phyloP scores from a whole-genome alignment of 53 echinoderm and acorn worm species.

The Henricia sp. region DNA sequence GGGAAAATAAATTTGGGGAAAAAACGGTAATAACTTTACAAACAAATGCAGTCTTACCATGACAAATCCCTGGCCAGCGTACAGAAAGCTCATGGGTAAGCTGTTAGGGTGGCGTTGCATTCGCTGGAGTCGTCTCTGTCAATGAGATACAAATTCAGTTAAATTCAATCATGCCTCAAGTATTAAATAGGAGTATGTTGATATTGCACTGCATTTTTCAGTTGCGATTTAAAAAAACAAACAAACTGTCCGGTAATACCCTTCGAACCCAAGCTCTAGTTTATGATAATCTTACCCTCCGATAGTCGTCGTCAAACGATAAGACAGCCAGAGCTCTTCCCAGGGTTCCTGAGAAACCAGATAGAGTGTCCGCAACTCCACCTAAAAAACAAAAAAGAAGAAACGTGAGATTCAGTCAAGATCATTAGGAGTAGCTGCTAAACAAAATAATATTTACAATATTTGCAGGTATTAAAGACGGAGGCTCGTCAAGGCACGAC shows the following conservation, averaged over 20 bases:
- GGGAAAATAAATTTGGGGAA: too few relatives aligned
- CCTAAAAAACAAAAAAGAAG: constrained; percentile 44
- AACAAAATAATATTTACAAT: too few relatives aligned
- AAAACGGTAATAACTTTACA: too few relatives aligned
- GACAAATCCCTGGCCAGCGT: constrained; percentile 95
- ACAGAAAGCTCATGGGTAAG: constrained; percentile 80
- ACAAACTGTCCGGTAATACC: too few relatives aligned
- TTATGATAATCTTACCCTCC: constrained; percentile 79
- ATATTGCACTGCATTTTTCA: neutral
- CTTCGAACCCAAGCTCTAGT: too few relatives aligned
- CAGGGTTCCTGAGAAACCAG: constrained; percentile 79
- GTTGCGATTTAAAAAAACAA: neutral
- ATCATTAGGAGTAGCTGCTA: too few relatives aligned
- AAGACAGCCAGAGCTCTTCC: constrained; percentile 88
- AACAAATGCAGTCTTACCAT: constrained; percentile 83
- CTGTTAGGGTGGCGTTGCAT: constrained; percentile 90
- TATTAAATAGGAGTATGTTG: too few relatives aligned
- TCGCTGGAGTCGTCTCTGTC: constrained; percentile 79
- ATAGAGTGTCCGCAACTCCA: constrained; percentile 89
- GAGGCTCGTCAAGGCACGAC: too few relatives aligned
- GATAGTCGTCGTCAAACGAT: constrained; percentile 93
- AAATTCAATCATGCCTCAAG: too few relatives aligned
- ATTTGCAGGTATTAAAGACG: too few relatives aligned
- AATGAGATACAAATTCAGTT: constrained; percentile 11
- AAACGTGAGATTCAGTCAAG: too few relatives aligned